Base-by-base conservation (phyloP, 2,888 invertebrate species). In the Meta bourneti region DNA sequence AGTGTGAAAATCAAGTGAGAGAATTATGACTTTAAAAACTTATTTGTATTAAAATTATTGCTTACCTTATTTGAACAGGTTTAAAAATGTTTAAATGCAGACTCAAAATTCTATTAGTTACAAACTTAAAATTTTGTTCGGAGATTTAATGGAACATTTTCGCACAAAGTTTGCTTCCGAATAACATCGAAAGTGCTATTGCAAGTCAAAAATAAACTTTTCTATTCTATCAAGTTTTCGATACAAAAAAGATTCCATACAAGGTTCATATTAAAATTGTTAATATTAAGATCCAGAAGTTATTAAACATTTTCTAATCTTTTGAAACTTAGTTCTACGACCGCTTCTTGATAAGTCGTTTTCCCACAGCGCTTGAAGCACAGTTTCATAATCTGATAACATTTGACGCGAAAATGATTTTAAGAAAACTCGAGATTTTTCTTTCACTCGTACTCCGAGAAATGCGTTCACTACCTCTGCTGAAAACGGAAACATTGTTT, bases 401-500 rank as follows among this genome's bases (percentile, higher is more conserved):
- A 81, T 81, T 80, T 88, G 78, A 61, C 81, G 74, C 80, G 51
- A 81, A 80, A 80, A 88, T 88, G 80, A 88, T 88, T 81, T 74
- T 74, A 48, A 13, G 88, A 74, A 79, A 79, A 79, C 61, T 13
- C 79, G 13, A 54, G 19, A 74, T 54, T 72, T 49, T 70, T 74
- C 34, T 82, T 87, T 34, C 49, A 49, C 51, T 51, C 51, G 16
- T 61, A 54, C 75, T 61, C 54, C 61, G 34, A 70, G 74, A 54
- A 79, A 81, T 54, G 74, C 72, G 80, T 49, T 81, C 54, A 20
- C 52, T 19, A 77, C 48, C 70, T 89, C 82, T 77, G 72, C 89
- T 77, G 61, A 78, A 78, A 89, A 84, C 89, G 83, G 70, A 84
- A 84, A 84, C 79, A 90, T 90, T 90, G 83, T 90, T 84, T 90